Base-by-base conservation (phyloP, 2,113 vertebrate species). In the Myxocyprinus asiaticus region DNA sequence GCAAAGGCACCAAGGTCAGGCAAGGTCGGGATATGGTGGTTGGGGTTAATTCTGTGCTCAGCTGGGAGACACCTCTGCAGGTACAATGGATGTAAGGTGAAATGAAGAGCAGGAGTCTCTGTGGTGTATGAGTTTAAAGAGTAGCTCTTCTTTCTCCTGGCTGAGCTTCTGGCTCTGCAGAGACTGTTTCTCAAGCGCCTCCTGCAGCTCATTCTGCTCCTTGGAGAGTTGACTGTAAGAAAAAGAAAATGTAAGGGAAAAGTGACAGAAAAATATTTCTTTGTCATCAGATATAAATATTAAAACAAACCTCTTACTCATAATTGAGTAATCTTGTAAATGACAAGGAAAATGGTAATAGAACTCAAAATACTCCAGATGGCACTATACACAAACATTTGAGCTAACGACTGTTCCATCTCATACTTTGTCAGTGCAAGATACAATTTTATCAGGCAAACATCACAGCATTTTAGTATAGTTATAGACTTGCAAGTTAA, bases 71-170 rank as follows among this genome's bases (percentile, higher is more conserved):
- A 90, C 14, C 42, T 79, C 78, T 88, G 83, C 88, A 8, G 88
- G 79, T 33, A 91, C 47, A 74, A 89, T 74, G 11, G 84, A 8
- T 2, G 91, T 70, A 84, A 92, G 82, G 15, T 93, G 88, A 81
- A 94, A 93, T 65, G 90, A 77, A 0, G 86, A 84, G 5, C 22
- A 33, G 22, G 92, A 89, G 6, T 92, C 93, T 0, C 89, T 67
- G 15, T 10, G 17, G 3, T 92, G 93, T 0, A 95, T 86, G 83
- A 96, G 87, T 0, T 94, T 93, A 88, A 95, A 96, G 67, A 97
- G 85, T 81, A 97, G 91, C 89, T 98, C 93, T 76, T 99, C 96
- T 77, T 97, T 98, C 81, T 98, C 96, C 7, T 90, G 94, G 71
- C 78, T 87, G 51, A 94, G 91, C 72, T 89, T 94, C 47, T 91